A percentile compares a stretch with the other conserved stretches of the same genome.
phyloP scores from a whole-genome alignment of 2,797 vertebrate species.

The Myotis vivesi region DNA sequence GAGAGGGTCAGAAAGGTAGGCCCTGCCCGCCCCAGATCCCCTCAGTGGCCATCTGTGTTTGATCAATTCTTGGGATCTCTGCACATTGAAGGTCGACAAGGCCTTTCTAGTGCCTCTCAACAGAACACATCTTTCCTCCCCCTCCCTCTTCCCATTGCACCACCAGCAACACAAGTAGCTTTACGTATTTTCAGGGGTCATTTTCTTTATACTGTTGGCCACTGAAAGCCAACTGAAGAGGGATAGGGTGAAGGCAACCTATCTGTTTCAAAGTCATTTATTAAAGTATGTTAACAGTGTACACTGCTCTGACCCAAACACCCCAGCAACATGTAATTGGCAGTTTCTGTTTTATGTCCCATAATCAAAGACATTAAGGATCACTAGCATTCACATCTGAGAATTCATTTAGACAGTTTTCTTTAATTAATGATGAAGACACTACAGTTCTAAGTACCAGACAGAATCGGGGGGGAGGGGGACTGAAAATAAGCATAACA shows the following conservation, averaged over 20 bases:
- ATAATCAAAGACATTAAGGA: slow-evolving; percentile 53
- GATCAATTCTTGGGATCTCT: neutral
- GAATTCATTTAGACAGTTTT: slow-evolving; percentile 74
- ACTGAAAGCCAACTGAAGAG: neutral
- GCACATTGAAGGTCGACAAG: neutral
- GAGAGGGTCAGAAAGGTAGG: neutral
- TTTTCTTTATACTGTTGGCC: neutral
- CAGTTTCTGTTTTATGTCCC: neutral
- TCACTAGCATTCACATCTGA: slow-evolving; percentile 39
- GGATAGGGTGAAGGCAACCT: neutral
- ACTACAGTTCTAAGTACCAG: slow-evolving; percentile 79
- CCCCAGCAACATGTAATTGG: neutral
- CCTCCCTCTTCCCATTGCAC: neutral
- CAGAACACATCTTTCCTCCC: neutral
- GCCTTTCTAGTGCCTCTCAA: neutral
- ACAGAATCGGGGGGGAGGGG: slow-evolving; percentile 35
- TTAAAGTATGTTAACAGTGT: neutral
- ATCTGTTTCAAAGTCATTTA: neutral
- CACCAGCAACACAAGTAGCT: neutral
- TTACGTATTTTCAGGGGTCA: neutral
- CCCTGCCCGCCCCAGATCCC: accelerated
- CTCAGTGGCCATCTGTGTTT: neutral
- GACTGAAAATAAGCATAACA: slow-evolving; percentile 70
- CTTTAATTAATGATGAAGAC: slow-evolving; percentile 79
- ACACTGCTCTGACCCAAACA: neutral